A percentile compares a stretch with the other conserved stretches of the same genome.
phyloP scores from a whole-genome alignment of 1,140 invertebrate species.

The Drosophila simulans region DNA sequence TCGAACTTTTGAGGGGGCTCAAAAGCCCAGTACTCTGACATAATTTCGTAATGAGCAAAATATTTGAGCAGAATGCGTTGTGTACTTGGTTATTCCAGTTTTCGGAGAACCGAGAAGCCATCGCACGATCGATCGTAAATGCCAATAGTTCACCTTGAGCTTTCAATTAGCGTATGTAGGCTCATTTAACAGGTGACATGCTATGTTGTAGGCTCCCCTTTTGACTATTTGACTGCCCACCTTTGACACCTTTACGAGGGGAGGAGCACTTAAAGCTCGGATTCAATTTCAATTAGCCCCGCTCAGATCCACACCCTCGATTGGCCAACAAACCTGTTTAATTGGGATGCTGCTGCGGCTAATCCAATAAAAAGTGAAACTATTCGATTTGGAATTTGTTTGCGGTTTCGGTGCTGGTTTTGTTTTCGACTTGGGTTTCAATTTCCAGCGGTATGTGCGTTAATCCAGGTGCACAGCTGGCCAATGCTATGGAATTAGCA shows the following conservation, averaged over 20 bases:
- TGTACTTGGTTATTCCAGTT: constrained; percentile 50
- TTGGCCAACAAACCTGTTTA: constrained; percentile 77
- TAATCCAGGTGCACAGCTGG: constrained; percentile 71
- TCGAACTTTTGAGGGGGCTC: constrained; percentile 28
- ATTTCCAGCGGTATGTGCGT: constrained; percentile 53
- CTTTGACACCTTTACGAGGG: constrained; percentile 41
- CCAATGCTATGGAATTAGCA: constrained; percentile 56
- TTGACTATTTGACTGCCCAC: constrained; percentile 4
- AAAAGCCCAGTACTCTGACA: constrained; percentile 26
- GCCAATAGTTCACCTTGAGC: constrained; percentile 70
- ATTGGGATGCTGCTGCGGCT: constrained; percentile 55
- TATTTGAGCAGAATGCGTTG: constrained; percentile 40
- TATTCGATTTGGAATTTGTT: constrained; percentile 35
- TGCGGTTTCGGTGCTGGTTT: constrained; percentile 22
- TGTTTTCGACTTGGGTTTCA: constrained; percentile 6
- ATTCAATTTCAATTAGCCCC: constrained; percentile 60
- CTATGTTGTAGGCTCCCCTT: not conserved
- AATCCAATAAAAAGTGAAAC: constrained; percentile 83
- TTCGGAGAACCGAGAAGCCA: constrained; percentile 5
- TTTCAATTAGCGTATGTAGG: constrained; percentile 12
- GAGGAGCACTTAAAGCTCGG: constrained; percentile 20
- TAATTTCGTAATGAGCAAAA: constrained; percentile 49
- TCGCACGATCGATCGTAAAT: constrained; percentile 46
- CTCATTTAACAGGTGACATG: constrained; percentile 4
- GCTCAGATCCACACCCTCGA: constrained; percentile 8